Evolutionary conservation across 2,113 vertebrate species (phyloP).

Genomic region (Prinia subflava): DNA sequence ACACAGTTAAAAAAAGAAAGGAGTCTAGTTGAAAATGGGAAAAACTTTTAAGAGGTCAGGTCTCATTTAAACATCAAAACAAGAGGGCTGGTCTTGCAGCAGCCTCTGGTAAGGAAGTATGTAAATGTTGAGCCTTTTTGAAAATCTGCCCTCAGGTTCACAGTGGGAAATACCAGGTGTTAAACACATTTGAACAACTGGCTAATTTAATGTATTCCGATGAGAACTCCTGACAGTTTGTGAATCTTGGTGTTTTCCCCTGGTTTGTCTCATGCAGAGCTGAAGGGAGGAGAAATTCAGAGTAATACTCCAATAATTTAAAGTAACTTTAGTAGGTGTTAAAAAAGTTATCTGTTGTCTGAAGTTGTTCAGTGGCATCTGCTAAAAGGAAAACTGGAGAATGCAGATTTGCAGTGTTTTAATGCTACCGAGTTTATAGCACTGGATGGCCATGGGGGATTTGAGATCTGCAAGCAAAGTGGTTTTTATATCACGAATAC

Average conservation of each 20-base stretch:
- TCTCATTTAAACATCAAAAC: background rate
- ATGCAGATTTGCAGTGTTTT: background rate
- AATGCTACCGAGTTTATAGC: background rate
- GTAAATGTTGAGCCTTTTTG: background rate
- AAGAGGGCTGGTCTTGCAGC: background rate
- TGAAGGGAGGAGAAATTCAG: background rate
- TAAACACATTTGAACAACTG: background rate
- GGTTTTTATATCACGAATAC: background rate
- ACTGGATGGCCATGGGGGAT: background rate
- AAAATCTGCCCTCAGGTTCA: background rate
- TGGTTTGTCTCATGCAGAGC: background rate
- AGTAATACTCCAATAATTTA: background rate
- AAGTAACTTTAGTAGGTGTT: background rate
- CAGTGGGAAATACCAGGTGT: background rate
- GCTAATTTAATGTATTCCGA: background rate
- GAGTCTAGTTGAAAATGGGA: accelerated
- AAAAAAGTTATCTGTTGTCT: background rate
- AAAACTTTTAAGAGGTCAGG: background rate
- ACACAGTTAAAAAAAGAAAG: no score
- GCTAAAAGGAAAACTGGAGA: background rate
- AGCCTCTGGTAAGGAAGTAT: background rate
- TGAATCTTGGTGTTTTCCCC: background rate
- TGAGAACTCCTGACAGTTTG: background rate
- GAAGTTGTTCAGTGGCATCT: background rate
- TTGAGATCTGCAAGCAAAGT: background rate